phyloP scores from a whole-genome alignment of 2,113 vertebrate genomes.

The Ceratotherium simum region DNA sequence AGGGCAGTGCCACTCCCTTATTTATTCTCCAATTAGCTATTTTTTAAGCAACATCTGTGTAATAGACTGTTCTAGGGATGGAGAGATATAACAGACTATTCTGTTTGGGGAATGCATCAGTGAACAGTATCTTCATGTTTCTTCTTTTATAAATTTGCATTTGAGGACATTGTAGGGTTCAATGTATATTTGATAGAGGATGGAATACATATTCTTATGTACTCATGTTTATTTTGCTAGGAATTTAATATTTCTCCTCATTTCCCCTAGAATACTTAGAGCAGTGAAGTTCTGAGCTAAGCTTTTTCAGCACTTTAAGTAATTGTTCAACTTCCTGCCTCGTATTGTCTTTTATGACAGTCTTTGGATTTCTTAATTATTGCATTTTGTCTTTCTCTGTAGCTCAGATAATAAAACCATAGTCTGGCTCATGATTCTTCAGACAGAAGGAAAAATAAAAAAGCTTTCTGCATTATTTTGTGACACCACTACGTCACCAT shows the following conservation, averaged over 20 bases:
- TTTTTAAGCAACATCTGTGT: neutral
- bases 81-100: too few relatives aligned
- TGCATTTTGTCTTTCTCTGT: slow-evolving; percentile 75
- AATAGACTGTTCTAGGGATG: neutral
- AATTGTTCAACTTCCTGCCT: slow-evolving; percentile 69
- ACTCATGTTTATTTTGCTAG: neutral
- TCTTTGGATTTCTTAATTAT: slow-evolving; percentile 78
- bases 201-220: neutral
- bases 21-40: neutral
- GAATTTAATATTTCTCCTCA: neutral
- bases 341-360: slow-evolving; percentile 76
- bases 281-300: neutral
- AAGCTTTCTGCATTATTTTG: slow-evolving; percentile 51
- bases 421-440: slow-evolving; percentile 59
- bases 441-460: neutral
- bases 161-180: neutral
- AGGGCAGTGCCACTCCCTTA: neutral
- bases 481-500: slow-evolving; percentile 69
- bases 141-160: neutral
- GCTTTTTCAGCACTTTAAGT: slow-evolving; percentile 48
- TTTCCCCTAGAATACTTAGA: slow-evolving; percentile 31
- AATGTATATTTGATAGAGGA: neutral
- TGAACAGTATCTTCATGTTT: neutral
- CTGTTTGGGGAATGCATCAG: neutral
- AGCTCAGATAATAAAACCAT: slow-evolving; percentile 73